A percentile compares a stretch with the other conserved stretches of the same genome.
Conservation (phyloP, 2,888 invertebrate genomes). For the Heteromyza rotundicornis region DNA sequence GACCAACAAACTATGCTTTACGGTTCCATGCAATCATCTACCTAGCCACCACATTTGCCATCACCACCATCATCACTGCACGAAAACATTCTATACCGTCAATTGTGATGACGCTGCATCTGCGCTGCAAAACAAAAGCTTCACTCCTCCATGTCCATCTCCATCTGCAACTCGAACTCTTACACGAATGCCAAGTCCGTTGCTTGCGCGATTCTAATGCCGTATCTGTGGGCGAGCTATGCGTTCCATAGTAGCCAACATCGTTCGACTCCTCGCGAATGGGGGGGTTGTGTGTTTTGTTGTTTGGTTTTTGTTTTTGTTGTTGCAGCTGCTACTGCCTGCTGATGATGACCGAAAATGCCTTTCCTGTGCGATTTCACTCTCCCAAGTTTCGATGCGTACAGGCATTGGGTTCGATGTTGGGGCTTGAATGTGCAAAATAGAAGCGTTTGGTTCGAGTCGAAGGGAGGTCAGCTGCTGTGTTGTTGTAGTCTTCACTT, state of each 20-base stretch:
- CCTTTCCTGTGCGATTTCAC: slow-evolving; percentile 2
- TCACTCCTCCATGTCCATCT: slow-evolving; percentile 7
- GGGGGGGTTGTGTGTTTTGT: background rate
- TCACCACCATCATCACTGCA: background rate
- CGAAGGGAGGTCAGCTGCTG: background rate
- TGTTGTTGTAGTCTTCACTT: background rate
- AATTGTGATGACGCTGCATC: slow-evolving; percentile 24
- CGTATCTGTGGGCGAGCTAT: no score
- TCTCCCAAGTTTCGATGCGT: background rate
- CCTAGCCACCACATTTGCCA: slow-evolving; percentile 7
- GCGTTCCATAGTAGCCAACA: no score
- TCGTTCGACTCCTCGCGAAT: background rate
- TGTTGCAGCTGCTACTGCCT: background rate
- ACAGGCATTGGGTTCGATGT: no score
- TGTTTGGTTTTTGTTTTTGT: slow-evolving; percentile 5
- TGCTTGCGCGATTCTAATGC: background rate
- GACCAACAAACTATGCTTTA: slow-evolving; percentile 16
- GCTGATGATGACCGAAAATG: slow-evolving; percentile 14
- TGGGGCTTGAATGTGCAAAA: background rate
- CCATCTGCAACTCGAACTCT: background rate
- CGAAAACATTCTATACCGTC: background rate
- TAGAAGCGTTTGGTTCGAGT: background rate
- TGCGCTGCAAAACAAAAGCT: slow-evolving; percentile 24
- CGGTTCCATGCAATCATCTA: slow-evolving; percentile 17
- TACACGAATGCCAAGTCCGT: background rate